Evolutionary conservation across 2,797 vertebrate species (phyloP).

Genomic region (Orestias chungarensis): DNA sequence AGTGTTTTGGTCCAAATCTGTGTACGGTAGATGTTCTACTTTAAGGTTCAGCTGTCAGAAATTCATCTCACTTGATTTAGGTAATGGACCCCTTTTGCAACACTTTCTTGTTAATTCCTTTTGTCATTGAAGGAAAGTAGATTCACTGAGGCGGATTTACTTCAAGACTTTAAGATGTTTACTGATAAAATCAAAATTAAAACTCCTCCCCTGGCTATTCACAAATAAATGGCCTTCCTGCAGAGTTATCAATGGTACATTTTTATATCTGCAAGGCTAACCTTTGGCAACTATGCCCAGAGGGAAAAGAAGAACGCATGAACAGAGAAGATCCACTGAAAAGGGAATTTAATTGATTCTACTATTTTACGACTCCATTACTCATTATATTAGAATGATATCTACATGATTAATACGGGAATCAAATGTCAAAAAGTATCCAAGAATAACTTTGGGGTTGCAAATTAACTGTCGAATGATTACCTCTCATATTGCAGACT

Average conservation of each 20-base stretch:
- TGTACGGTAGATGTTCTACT: neutral
- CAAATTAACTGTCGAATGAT: conserved; percentile 46
- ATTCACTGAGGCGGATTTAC: conserved; percentile 30
- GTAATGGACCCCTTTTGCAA: conserved; percentile 6
- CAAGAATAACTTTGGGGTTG: conserved; percentile 49
- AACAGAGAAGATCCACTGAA: conserved; percentile 14
- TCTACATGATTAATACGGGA: conserved; percentile 43
- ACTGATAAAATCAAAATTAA: conserved; percentile 70
- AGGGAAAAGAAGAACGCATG: conserved; percentile 22
- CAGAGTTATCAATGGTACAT: conserved; percentile 54
- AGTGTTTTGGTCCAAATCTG: neutral
- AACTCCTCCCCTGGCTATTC: conserved; percentile 43
- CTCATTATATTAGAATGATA: conserved; percentile 43
- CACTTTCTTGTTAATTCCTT: conserved; percentile 14
- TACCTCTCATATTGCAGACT: conserved; percentile 45
- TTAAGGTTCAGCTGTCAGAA: neutral
- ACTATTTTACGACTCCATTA: conserved; percentile 29
- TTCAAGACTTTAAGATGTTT: conserved; percentile 38
- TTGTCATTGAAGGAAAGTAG: conserved; percentile 42
- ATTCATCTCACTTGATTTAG: neutral
- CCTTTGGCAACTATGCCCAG: conserved; percentile 44
- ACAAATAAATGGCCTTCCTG: conserved; percentile 23
- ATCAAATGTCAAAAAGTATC: conserved; percentile 61
- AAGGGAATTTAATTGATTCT: conserved; percentile 42
- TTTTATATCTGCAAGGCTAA: conserved; percentile 59